Percentiles rank a stretch among this genome's conserved stretches.
Conservation (phyloP, 2,888 invertebrate species). For the Sarcophaga carnaria region DNA sequence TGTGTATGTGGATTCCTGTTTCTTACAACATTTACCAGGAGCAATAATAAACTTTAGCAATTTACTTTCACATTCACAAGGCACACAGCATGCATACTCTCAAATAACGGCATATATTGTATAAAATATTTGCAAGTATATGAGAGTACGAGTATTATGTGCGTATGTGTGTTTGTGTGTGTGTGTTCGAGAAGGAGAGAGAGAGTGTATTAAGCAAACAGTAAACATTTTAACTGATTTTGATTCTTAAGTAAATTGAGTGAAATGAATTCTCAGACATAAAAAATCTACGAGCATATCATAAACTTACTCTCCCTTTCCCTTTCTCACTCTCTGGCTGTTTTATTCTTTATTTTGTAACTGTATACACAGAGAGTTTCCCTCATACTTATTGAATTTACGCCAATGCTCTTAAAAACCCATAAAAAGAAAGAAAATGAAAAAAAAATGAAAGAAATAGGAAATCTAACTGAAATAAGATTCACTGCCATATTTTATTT, state of each 20-base stretch:
- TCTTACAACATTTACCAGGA: constrained; percentile 7
- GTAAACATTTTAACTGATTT: constrained; percentile 59
- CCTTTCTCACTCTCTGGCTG: neutral
- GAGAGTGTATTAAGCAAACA: constrained; percentile 17
- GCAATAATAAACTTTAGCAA: constrained; percentile 37
- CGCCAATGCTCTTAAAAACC: constrained; percentile 31
- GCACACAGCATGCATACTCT: neutral
- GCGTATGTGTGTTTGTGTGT: neutral
- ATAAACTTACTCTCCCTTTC: neutral
- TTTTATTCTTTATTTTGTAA: no score
- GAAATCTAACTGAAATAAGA: constrained; percentile 54
- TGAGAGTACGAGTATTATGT: neutral
- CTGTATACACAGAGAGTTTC: neutral
- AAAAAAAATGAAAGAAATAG: constrained; percentile 31
- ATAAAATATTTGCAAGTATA: neutral
- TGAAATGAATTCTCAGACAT: constrained; percentile 66
- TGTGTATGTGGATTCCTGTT: neutral
- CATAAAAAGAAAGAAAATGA: constrained; percentile 6
- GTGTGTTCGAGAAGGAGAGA: neutral
- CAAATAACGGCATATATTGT: neutral
- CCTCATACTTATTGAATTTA: constrained; percentile 42
- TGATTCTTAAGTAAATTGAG: constrained; percentile 66
- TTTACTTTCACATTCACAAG: constrained; percentile 9
- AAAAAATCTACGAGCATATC: constrained; percentile 32
- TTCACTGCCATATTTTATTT: constrained; percentile 47